Evolutionary conservation across 2,888 invertebrate species (phyloP).

Genomic region (Synanthedon myopaeformis): DNA sequence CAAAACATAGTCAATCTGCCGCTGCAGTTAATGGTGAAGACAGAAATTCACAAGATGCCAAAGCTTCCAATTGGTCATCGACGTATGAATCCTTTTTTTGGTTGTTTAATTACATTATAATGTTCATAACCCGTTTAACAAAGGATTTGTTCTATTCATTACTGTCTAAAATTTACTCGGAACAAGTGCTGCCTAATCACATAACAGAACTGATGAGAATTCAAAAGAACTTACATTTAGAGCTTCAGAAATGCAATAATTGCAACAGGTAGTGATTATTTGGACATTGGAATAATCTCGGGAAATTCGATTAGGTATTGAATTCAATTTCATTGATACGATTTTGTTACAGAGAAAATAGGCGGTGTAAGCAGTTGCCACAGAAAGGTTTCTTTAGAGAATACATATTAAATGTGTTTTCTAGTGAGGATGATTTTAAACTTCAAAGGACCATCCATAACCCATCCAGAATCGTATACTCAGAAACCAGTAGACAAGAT

Average conservation of each 20-base stretch:
- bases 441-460: slow-evolving; percentile 17
- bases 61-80: slow-evolving; percentile 16
- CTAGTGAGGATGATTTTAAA: slow-evolving; percentile 31
- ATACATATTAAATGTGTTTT: slow-evolving; percentile 35
- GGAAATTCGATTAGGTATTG: too few species aligned
- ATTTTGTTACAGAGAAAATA: slow-evolving; percentile 21
- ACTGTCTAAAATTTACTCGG: slow-evolving; percentile 27
- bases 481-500: slow-evolving; percentile 11
- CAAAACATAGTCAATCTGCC: slow-evolving; percentile 14
- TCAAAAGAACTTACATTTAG: slow-evolving; percentile 26
- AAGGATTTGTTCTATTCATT: slow-evolving; percentile 35
- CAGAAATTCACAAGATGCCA: slow-evolving; percentile 22
- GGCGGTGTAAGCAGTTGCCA: slow-evolving; percentile 10
- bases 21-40: slow-evolving; percentile 15
- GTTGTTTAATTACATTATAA: slow-evolving; percentile 36
- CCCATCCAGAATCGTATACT: slow-evolving; percentile 7
- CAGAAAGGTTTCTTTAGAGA: slow-evolving; percentile 17
- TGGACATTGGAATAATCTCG: slow-evolving; percentile 10
- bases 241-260: slow-evolving; percentile 18
- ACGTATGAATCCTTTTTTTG: slow-evolving; percentile 50
- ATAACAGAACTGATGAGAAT: slow-evolving; percentile 34
- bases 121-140: slow-evolving; percentile 37
- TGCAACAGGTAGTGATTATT: slow-evolving; percentile 35
- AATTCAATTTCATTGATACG: not conserved
- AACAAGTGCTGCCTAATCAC: slow-evolving; percentile 34